These are phyloP conservation scores for Craniophora ligustri DNA, from an alignment of 2,888 invertebrate genomes.

Conservation along the genomic window DNA sequence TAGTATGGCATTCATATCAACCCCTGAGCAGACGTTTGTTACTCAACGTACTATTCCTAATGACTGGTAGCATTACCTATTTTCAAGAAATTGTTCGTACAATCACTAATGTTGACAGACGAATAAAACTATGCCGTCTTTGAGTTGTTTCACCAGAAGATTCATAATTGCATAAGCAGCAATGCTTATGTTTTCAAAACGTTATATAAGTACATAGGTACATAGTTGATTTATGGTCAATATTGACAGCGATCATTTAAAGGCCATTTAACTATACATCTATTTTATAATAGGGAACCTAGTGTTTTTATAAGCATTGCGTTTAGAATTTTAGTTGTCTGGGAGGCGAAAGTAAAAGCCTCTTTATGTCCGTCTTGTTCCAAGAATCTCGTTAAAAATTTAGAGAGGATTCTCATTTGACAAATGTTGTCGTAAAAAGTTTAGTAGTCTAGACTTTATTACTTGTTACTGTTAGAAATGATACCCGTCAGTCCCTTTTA, in stretches of 20 bases:
- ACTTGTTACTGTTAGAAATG: slow-evolving; percentile 40
- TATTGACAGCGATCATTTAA: too few species aligned
- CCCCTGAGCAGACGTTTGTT: neutral
- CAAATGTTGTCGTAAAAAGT: slow-evolving; percentile 50
- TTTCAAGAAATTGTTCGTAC: too few species aligned
- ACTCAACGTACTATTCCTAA: too few species aligned
- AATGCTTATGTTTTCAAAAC: too few species aligned
- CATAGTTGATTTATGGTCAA: too few species aligned
- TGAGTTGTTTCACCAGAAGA: too few species aligned
- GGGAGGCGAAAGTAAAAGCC: slow-evolving; percentile 32
- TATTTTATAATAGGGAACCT: neutral
- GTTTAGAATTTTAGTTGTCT: slow-evolving; percentile 38
- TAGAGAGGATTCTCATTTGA: slow-evolving; percentile 47
- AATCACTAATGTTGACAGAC: too few species aligned
- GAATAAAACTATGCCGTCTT: too few species aligned
- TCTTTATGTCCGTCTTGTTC: slow-evolving; percentile 42
- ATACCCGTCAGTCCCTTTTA: slow-evolving; percentile 23
- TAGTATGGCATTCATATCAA: slow-evolving; percentile 46
- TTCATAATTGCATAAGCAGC: too few species aligned
- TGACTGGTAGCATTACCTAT: too few species aligned
- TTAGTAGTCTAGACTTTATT: slow-evolving; percentile 49
- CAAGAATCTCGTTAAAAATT: slow-evolving; percentile 46
- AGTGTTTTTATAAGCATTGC: slow-evolving; percentile 15
- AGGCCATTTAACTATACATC: too few species aligned
- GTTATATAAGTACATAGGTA: too few species aligned